Conservation (phyloP, 2,797 vertebrate genomes). For the Serranus cabrilla region DNA sequence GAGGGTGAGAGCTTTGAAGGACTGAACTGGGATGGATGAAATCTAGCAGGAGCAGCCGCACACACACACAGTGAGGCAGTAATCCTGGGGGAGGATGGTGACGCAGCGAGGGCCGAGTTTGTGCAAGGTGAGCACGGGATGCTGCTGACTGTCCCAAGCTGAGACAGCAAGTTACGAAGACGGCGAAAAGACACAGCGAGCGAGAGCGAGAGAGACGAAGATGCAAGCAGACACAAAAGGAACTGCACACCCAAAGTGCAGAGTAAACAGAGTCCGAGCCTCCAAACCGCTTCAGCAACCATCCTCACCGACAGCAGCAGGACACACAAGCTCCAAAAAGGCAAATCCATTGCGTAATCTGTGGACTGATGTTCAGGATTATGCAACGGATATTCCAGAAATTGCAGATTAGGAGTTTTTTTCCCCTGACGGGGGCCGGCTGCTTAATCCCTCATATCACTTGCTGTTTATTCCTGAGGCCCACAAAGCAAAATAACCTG, state of each 20-base stretch:
- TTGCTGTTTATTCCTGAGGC: slow-evolving; percentile 33
- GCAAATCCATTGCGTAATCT: slow-evolving; percentile 68
- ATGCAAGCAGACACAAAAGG: slow-evolving; percentile 37
- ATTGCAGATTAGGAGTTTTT: slow-evolving; percentile 70
- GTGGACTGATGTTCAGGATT: slow-evolving; percentile 62
- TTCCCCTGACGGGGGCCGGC: slow-evolving; percentile 18
- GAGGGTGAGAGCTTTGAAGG: slow-evolving; percentile 3
- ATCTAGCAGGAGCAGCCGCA: slow-evolving; percentile 8
- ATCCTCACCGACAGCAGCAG: slow-evolving; percentile 30
- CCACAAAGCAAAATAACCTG: slow-evolving; percentile 26
- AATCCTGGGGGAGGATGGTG: slow-evolving; percentile 33
- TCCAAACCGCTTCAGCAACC: slow-evolving; percentile 14
- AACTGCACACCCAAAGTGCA: slow-evolving; percentile 42
- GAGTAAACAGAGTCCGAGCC: slow-evolving; percentile 26
- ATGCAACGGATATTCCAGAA: slow-evolving; percentile 73
- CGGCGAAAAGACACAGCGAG: slow-evolving; percentile 12
- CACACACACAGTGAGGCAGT: slow-evolving; percentile 13
- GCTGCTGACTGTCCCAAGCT: slow-evolving; percentile 55
- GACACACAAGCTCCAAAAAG: slow-evolving; percentile 46
- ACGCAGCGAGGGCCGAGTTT: slow-evolving; percentile 26
- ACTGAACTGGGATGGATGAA: not conserved
- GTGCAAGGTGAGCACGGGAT: slow-evolving; percentile 36
- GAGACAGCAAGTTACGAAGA: slow-evolving; percentile 36
- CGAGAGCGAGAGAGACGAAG: slow-evolving; percentile 33
- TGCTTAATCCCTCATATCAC: slow-evolving; percentile 69